Conservation (phyloP, 2,113 vertebrate species). For the Microtus pennsylvanicus region DNA sequence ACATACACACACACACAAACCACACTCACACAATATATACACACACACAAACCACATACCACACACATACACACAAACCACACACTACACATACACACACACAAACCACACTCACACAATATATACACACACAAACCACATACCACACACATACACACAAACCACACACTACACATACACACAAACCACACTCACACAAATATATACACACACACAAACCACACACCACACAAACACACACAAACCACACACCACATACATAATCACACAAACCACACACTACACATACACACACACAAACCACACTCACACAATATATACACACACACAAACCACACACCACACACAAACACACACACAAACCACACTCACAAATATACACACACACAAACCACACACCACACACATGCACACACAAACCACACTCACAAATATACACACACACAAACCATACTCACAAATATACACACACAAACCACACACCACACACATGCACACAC, state of each 20-base stretch:
- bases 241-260: not conserved
- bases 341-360: not conserved
- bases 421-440: not conserved
- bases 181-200: too few species aligned
- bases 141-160: too few species aligned
- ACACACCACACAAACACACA: not conserved
- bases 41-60: not conserved
- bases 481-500: not conserved
- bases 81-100: not conserved
- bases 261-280: not conserved
- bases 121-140: not conserved
- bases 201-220: not conserved
- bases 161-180: too few species aligned
- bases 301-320: not conserved
- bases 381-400: not conserved
- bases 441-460: not conserved
- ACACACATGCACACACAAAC: not conserved
- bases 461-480: not conserved
- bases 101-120: too few species aligned
- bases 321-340: not conserved
- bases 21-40: not conserved
- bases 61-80: not conserved
- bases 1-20: not conserved
- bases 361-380: not conserved
- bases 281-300: not conserved